Base-by-base conservation (phyloP, 2,888 invertebrate species). In the Halocaridina rubra region DNA sequence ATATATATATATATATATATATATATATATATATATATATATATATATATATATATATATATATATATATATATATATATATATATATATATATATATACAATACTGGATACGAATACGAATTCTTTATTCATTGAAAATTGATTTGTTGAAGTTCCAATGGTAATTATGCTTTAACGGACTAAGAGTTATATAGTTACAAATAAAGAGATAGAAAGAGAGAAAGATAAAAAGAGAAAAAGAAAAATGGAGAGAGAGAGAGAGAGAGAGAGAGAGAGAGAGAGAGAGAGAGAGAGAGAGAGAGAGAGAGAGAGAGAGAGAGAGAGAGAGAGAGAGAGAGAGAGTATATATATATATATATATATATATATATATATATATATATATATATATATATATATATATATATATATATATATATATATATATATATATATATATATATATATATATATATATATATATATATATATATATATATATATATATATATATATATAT, bases 41-140 rank as follows among this genome's bases (percentile, higher is more conserved):
- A 29, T 1, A 29, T 32, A 33, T 74, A 39, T 7, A 5, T 74
- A 29, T 29, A 39, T n/a, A 7, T 10, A 0, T 33, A 29, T 24
- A 74, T 46, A 74, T 29, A 75, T 57, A 75, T 27, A 53, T 46
- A 74, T 27, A 75, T 29, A 75, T 19, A 75, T 19, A 53, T 13
- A 24, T 10, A 72, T 57, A 75, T n/a, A 29, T 53, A 75, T 57
- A 75, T 29, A 75, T 57, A 39, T 13, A 39, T n/a, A 75, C 53
- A 46, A n/a, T n/a, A n/a, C n/a, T n/a, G n/a, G n/a, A n/a, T n/a
- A n/a, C n/a, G n/a, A n/a, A n/a, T n/a, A n/a, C n/a, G n/a, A n/a
- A n/a, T n/a, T n/a, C n/a, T n/a, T n/a, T n/a, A n/a, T n/a, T n/a
- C n/a, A n/a, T n/a, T n/a, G n/a, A n/a, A n/a, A n/a, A n/a, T n/a